Evolutionary conservation across 2,797 vertebrate species (phyloP), one percentile per base, ranked within the genome.

Genomic region (Amphiprion clarkii): DNA sequence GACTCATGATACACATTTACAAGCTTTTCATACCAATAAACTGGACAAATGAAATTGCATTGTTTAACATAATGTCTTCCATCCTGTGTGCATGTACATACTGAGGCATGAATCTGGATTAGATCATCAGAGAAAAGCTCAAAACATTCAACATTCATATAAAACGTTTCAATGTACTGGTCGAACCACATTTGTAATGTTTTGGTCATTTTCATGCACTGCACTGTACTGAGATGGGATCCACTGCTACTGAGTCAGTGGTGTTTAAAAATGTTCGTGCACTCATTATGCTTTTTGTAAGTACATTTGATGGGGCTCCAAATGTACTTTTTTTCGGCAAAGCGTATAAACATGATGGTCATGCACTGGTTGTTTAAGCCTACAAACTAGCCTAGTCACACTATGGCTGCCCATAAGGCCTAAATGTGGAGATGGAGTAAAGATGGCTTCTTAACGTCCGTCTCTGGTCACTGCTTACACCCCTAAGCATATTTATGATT

Each of bases 1-100:
- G 29, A 83, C 53, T 79, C 60, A 70, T 63, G 71, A 82, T 36
- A 67, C 56, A 75, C 74, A 71, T 80, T 78, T 73, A 85, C 56
- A 76, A 79, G 56, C 49, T 68, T 63, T 71, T 64, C 14, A 70
- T 49, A 74, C 39, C 42, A 17, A 58, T 82, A 51, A 77, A 84
- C 9, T 48, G 16, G 42, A 72, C 52, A 67, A 62, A 13, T 33
- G 4, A 61, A 36, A 78, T 69, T 51, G 14, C 19, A 10, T 31
- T 42, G 8, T 65, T 48, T 67, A 14, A 72, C 25, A 66, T 27
- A 23, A 52, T 23, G 25, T 42, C 33, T 69, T 56, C 44, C 12
- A 56, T 46, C 40, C 17, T 36, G 10, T 27, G 8, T 13, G 1
- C 48, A 11, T 51, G 46, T 54, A 39, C 19, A 25, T 49, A 8